phyloP scores from a whole-genome alignment of 1,140 invertebrate species.

The Lamellibrachia luymesi region DNA sequence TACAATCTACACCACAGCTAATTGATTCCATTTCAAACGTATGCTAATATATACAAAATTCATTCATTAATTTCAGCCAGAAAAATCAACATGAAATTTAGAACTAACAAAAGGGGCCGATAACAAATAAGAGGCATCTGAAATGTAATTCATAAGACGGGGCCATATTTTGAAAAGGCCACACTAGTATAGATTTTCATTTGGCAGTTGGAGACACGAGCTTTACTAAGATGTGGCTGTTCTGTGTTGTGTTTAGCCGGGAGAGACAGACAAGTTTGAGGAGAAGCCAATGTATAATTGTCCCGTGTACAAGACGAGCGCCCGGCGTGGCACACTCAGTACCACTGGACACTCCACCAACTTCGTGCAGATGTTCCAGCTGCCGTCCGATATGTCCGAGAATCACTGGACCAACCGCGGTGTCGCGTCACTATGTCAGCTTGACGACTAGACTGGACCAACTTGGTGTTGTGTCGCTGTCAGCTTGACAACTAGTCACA shows the following conservation, averaged over 20 bases:
- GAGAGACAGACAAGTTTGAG: slow-evolving; percentile 5
- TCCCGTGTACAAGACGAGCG: slow-evolving; percentile 44
- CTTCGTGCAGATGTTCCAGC: slow-evolving; percentile 79
- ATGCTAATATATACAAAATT: too few species aligned
- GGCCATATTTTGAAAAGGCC: too few species aligned
- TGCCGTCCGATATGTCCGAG: slow-evolving; percentile 68
- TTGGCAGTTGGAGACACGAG: too few species aligned
- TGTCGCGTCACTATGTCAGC: slow-evolving; percentile 78
- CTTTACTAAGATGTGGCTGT: background rate
- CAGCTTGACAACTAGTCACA: slow-evolving; percentile 63
- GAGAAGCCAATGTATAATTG: slow-evolving; percentile 29
- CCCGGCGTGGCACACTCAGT: slow-evolving; percentile 69
- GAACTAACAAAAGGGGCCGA: too few species aligned
- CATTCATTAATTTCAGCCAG: too few species aligned
- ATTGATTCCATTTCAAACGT: too few species aligned
- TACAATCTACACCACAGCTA: too few species aligned
- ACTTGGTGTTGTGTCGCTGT: slow-evolving; percentile 76
- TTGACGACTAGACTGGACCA: slow-evolving; percentile 59
- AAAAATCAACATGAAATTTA: too few species aligned
- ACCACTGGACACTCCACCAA: slow-evolving; percentile 94
- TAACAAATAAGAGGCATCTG: too few species aligned
- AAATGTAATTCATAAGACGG: too few species aligned
- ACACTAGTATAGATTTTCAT: too few species aligned
- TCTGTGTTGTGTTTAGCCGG: background rate
- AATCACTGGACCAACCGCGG: slow-evolving; percentile 88